phyloP scores from a whole-genome alignment of 2,888 invertebrate genomes.

The Meiosimyza platycephala region DNA sequence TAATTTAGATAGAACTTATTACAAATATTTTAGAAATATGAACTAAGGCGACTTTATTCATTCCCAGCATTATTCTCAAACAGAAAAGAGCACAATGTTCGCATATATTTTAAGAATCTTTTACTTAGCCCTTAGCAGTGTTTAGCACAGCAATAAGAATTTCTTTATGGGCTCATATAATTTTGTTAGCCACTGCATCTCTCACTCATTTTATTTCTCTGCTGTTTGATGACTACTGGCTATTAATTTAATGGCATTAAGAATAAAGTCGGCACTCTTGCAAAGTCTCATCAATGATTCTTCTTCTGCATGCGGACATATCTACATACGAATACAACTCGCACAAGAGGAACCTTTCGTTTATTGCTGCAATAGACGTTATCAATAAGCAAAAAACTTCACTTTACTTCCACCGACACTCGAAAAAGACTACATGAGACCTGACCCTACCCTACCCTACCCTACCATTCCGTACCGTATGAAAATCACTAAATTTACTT shows the following conservation, averaged over 20 bases:
- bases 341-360: background rate
- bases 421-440: too few relatives aligned
- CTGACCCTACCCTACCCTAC: background rate
- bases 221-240: slow-evolving; percentile 19
- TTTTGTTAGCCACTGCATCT: slow-evolving; percentile 27
- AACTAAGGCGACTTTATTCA: too few relatives aligned
- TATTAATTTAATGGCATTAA: slow-evolving; percentile 18
- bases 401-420: background rate
- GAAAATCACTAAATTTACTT: background rate
- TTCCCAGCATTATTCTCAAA: too few relatives aligned
- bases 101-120: too few relatives aligned
- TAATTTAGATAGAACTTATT: too few relatives aligned
- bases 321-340: slow-evolving; percentile 10
- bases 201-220: slow-evolving; percentile 3
- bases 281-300: slow-evolving; percentile 20
- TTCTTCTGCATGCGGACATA: background rate
- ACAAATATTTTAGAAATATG: too few relatives aligned
- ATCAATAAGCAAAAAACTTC: background rate
- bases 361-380: slow-evolving; percentile 13
- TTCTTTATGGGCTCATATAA: slow-evolving; percentile 27
- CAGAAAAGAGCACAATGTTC: too few relatives aligned
- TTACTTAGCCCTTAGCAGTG: too few relatives aligned
- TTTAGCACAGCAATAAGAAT: slow-evolving; percentile 29
- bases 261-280: slow-evolving; percentile 29
- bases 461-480: background rate